Evolutionary conservation across 2,113 vertebrate genomes (phyloP), one percentile per base, ranked within the genome.

Genomic region (Rhadina sibilatrix): DNA sequence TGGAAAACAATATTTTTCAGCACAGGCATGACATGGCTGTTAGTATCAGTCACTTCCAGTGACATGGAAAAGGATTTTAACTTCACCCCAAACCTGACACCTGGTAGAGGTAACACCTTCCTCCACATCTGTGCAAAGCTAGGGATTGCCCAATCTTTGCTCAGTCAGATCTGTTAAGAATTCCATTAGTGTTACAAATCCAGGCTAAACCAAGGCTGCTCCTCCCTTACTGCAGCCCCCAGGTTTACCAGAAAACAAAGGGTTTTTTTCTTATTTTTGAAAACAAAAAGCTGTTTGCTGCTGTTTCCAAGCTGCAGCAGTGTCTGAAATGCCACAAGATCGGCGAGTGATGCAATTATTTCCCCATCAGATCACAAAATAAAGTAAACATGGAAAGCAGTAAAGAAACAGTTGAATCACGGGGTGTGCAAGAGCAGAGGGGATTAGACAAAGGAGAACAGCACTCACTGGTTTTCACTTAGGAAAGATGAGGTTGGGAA

Each of bases 381-480:
- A 95, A 93, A 94, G 83, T 69, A 93, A 97, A 96, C 81, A 92
- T 80, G 86, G 53, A 93, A 91, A 96, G 56, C 27, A 47, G 60
- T 28, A 91, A 79, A 95, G 89, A 93, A 96, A 71, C 57, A 83
- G 77, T 76, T 77, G 88, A 94, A 95, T 93, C 90, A 93, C 0
- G 1, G 68, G 63, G 63, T 15, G 81, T 49, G 59, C 64, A 33
- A 75, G 66, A 74, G 77, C 65, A 80, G 70, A 83, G 68, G 61
- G 42, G 83, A 57, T 66, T 19, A 70, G 44, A 82, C 46, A 56
- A 49, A 87, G 63, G 33, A 68, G 79, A 84, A 57, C 6, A 50
- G 71, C 80, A 98, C 98, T 98, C 97, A 98, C 98, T 97, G 98
- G 97, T 95, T 98, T 56, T 97, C 96, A 19, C 85, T 96, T 88